Base-by-base conservation (phyloP, 1,140 invertebrate species). In the Lepidurus apus region DNA sequence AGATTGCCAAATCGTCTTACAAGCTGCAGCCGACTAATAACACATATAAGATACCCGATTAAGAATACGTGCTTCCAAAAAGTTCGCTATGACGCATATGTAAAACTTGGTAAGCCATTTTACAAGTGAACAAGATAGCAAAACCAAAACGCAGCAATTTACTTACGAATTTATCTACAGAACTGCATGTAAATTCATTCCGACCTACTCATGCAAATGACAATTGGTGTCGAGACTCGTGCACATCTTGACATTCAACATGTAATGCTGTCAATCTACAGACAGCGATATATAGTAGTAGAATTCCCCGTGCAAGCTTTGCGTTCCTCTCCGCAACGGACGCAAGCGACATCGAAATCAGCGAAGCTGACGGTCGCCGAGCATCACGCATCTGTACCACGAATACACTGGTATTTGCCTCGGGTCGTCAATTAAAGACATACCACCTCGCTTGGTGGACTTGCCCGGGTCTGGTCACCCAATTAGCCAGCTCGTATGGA, bases 361-460 rank as follows among this genome's bases (percentile, higher is more conserved):
- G 53, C 53, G 17, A 65, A 65, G 53, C 53, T 65, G 53, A 65
- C 53, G 53, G 53, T 65, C 8, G 53, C 53, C 53, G 53, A 65
- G 53, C 53, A 17, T 65, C 17, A 65, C n/a, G 53, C 53, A 65
- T 65, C 53, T 9, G 53, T 65, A 65, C 53, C 53, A 65, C 53
- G 53, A 65, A 65, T 65, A 65, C 53, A 65, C 53, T 65, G 53
- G n/a, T 65, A 65, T 65, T 65, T 65, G n/a, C 53, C 21, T 65
- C 53, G 53, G 53, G 53, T 65, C 53, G 53, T 65, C 53, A 65
- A 65, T 65, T 65, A 65, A 65, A 65, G 53, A 65, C 53, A 65
- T 65, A 65, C 53, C 53, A 65, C 53, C 53, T 65, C 53, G 53
- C 53, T 65, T 65, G 53, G 53, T 65, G 53, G 53, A 65, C 53